Evolutionary conservation across 2,113 vertebrate genomes (phyloP).

Genomic region (Calyptomena viridis): DNA sequence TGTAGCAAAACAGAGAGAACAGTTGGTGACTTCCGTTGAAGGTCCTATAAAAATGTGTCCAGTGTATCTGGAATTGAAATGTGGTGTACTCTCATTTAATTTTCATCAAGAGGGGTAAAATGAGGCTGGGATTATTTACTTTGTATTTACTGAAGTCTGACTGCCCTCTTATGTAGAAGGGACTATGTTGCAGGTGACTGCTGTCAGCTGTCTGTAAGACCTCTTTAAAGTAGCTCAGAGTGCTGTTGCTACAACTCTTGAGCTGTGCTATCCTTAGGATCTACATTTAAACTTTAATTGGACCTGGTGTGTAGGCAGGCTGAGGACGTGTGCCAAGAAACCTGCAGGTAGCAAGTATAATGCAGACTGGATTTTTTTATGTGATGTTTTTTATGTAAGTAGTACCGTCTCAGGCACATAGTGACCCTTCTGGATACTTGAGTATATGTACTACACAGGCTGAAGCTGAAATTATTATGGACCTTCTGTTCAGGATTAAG

Average conservation of each 20-base stretch:
- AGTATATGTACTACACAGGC: neutral
- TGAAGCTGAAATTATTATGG: neutral
- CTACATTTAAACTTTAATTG: neutral
- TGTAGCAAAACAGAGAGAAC: neutral
- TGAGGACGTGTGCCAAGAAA: neutral
- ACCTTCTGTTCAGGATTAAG: neutral
- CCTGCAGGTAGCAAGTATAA: neutral
- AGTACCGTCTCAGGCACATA: accelerated
- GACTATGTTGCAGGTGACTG: neutral
- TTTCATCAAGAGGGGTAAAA: neutral
- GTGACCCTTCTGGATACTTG: neutral
- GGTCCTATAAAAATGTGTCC: neutral
- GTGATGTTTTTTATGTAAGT: neutral
- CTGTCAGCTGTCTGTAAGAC: neutral
- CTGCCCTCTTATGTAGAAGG: neutral
- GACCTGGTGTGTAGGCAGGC: neutral
- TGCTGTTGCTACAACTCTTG: neutral
- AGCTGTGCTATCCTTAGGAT: neutral
- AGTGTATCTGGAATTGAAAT: neutral
- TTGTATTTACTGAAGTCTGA: conserved; percentile 29
- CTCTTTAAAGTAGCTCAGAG: neutral
- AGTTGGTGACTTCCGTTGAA: neutral
- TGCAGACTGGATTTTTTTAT: neutral
- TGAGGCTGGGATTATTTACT: neutral
- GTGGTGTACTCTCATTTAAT: neutral